Percentiles rank a stretch among this genome's conserved stretches.
These are phyloP conservation scores for Drosophila merina DNA, from an alignment of 2,888 invertebrate species.

Conservation along the genomic window DNA sequence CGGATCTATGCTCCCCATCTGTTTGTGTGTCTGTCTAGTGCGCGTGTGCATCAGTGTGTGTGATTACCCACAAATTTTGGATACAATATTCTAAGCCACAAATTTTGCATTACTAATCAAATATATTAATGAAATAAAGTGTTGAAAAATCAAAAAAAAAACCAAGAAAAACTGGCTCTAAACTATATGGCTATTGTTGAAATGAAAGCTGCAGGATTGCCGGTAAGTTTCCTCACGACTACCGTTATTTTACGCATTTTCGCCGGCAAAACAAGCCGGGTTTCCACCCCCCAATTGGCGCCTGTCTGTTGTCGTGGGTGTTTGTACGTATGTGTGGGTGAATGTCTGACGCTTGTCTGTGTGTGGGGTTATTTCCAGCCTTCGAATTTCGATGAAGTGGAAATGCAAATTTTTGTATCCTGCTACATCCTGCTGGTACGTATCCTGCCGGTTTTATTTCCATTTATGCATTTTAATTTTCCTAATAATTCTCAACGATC, in stretches of 20 bases:
- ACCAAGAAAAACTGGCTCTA: neutral
- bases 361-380: constrained; percentile 38
- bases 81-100: constrained; percentile 22
- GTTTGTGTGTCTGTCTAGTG: constrained; percentile 11
- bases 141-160: constrained; percentile 2
- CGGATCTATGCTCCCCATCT: constrained; percentile 1
- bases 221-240: constrained; percentile 61
- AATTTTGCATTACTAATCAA: constrained; percentile 12
- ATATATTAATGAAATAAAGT: constrained; percentile 13
- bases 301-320: constrained; percentile 33
- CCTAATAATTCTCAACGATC: constrained; percentile 3
- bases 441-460: constrained; percentile 5
- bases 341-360: constrained; percentile 19
- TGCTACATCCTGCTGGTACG: neutral
- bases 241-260: constrained; percentile 52
- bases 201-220: constrained; percentile 33
- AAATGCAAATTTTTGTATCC: constrained; percentile 32
- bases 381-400: constrained; percentile 35
- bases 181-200: neutral
- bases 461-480: constrained; percentile 24
- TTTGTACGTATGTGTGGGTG: constrained; percentile 1
- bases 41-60: constrained; percentile 29
- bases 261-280: constrained; percentile 68
- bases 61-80: constrained; percentile 23
- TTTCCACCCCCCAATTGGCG: constrained; percentile 53